A percentile compares a stretch with the other conserved stretches of the same genome.
These are phyloP conservation scores for Spermophilus dauricus DNA, from an alignment of 2,113 vertebrate genomes.

Conservation along the genomic window DNA sequence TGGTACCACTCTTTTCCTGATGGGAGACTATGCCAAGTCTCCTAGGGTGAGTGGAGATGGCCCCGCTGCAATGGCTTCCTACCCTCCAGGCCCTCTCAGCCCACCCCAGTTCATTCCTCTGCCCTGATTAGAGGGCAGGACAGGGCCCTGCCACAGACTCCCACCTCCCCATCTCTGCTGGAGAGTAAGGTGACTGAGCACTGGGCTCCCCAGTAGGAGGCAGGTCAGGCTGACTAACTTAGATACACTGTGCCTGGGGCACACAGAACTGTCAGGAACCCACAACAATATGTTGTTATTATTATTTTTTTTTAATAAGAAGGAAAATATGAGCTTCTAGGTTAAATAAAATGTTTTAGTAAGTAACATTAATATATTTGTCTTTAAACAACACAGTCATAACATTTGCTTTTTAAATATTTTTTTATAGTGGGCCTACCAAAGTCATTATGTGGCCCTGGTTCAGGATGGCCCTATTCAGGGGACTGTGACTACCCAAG, in stretches of 20 bases:
- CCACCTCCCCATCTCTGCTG: not conserved
- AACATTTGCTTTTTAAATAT: not conserved
- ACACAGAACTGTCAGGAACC: not conserved
- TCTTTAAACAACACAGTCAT: not conserved
- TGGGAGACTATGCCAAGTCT: not conserved
- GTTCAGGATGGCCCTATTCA: not conserved
- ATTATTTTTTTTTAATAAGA: not conserved
- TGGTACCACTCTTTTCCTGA: not conserved
- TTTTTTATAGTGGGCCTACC: not conserved
- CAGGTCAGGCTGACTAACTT: not conserved
- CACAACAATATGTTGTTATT: not conserved
- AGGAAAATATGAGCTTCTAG: not conserved
- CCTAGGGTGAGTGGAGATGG: not conserved
- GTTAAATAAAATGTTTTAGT: slow-evolving; percentile 2
- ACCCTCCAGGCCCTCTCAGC: too few species aligned
- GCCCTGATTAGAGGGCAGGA: not conserved
- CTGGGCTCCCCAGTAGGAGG: not conserved
- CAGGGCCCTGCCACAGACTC: not conserved
- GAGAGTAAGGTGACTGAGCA: not conserved
- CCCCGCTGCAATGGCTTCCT: not conserved
- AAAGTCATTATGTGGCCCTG: not conserved
- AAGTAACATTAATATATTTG: not conserved
- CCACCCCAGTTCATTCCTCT: too few species aligned
- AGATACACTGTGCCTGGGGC: not conserved
- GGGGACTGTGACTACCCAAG: not conserved